Base-by-base conservation (phyloP, 2,113 vertebrate species). In the Ahaetulla prasina region DNA sequence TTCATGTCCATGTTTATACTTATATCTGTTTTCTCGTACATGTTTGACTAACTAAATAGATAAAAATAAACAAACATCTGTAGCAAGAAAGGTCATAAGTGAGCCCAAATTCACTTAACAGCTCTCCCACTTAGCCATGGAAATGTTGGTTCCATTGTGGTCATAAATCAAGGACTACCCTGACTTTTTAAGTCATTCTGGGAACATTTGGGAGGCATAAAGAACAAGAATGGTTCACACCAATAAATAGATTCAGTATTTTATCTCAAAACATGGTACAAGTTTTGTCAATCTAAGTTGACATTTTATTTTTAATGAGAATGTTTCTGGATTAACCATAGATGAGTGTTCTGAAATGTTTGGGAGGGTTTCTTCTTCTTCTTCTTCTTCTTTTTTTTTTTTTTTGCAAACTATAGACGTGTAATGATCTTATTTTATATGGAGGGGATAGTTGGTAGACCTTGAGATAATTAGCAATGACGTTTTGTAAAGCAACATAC, bases 371-470 rank as follows among this genome's bases (percentile, higher is more conserved):
- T 20, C 47, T 16, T 52, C 50, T 5, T 30, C 53, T 20, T n/a
- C n/a, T n/a, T n/a, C n/a, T n/a, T n/a, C n/a, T n/a, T n/a, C 1
- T 20, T 2, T 53, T 3, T 53, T 47, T 1, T 0, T 50, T 14
- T 25, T 18, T 35, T 35, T 86, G 90, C 43, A 88, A 88, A 87
- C 22, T 53, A 53, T 52, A 68, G 89, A 14, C 0, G 5, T 0
- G 10, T 54, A 35, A 5, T 68, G 74, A 18, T 25, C 49, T n/a
- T 27, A 53, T 45, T 63, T 74, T 8, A 80, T 3, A 20, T 39
- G 35, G 68, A 88, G 87, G 35, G 39, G 85, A 18, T 55, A 52
- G 3, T 27, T 68, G 92, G 47, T 85, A 89, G 93, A 22, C 88
- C 45, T 12, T 88, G 2, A 9, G 1, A 86, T 90, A 47, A 92